phyloP scores from a whole-genome alignment of 2,113 vertebrate species.

The Anas platyrhynchos region DNA sequence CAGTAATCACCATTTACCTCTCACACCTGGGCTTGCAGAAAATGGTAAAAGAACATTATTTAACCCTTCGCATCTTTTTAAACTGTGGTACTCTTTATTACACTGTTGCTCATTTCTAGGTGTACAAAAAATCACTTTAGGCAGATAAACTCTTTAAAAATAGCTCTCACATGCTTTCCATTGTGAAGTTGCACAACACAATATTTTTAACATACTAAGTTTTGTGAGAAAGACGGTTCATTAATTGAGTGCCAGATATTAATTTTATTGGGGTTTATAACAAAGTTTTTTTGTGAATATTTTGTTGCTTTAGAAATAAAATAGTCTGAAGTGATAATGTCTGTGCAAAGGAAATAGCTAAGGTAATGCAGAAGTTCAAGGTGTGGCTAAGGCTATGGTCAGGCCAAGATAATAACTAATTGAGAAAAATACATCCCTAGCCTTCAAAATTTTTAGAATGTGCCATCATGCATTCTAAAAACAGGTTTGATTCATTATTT shows the following conservation, averaged over 20 bases:
- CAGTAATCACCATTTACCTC: not conserved
- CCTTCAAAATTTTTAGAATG: not conserved
- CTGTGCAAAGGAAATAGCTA: not conserved
- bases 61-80: not conserved
- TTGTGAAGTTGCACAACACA: not conserved
- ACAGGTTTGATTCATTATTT: not conserved
- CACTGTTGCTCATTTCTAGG: not conserved
- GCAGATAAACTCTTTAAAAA: not conserved
- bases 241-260: not conserved
- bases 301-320: not conserved
- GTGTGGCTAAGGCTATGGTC: not conserved
- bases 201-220: not conserved
- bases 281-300: not conserved
- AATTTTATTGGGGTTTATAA: not conserved
- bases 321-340: not conserved
- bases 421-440: not conserved
- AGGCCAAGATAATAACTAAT: not conserved
- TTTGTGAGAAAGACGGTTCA: not conserved
- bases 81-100: not conserved
- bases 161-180: not conserved
- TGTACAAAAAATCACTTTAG: not conserved
- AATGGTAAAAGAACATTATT: not conserved
- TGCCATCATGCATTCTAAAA: not conserved
- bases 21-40: not conserved
- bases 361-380: not conserved